phyloP scores from a whole-genome alignment of 2,797 vertebrate species.

The Enteromius trimaculatus region DNA sequence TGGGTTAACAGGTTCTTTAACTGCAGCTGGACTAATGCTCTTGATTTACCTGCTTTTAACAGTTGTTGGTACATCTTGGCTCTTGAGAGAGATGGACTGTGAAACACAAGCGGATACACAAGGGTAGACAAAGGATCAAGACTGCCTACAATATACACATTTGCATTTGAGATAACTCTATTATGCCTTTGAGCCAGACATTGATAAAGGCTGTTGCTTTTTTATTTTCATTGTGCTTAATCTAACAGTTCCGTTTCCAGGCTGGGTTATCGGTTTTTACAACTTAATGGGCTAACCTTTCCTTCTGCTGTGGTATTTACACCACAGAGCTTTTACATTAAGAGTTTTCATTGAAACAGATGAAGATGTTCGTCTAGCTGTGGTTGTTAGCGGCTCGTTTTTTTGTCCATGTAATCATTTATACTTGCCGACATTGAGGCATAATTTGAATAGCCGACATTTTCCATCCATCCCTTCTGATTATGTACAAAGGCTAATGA shows the following conservation, averaged over 20 bases:
- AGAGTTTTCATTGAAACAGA: slow-evolving; percentile 24
- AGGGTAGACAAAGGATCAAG: neutral
- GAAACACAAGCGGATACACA: neutral
- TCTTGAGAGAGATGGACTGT: neutral
- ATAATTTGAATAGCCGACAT: slow-evolving; percentile 75
- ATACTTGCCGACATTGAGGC: slow-evolving; percentile 66
- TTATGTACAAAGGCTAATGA: slow-evolving; percentile 74
- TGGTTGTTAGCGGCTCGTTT: slow-evolving; percentile 57
- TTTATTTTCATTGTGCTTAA: slow-evolving; percentile 8
- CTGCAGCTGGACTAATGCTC: neutral
- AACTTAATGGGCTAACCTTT: slow-evolving; percentile 48
- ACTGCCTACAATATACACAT: slow-evolving; percentile 20
- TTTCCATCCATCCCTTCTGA: slow-evolving; percentile 72
- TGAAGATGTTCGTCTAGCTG: slow-evolving; percentile 18
- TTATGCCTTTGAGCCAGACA: neutral
- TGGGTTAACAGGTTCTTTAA: neutral
- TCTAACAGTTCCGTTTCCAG: slow-evolving; percentile 45
- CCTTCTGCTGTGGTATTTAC: slow-evolving; percentile 29
- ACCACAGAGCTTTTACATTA: slow-evolving; percentile 38
- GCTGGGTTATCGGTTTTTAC: slow-evolving; percentile 37
- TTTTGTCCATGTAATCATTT: slow-evolving; percentile 66
- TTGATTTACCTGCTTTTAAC: neutral
- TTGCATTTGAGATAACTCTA: slow-evolving; percentile 30
- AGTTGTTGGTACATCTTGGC: neutral
- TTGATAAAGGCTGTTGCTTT: slow-evolving; percentile 9